These are phyloP conservation scores for Quadroppia sp. DNA, from an alignment of 2,888 invertebrate genomes.

Conservation along the genomic window DNA sequence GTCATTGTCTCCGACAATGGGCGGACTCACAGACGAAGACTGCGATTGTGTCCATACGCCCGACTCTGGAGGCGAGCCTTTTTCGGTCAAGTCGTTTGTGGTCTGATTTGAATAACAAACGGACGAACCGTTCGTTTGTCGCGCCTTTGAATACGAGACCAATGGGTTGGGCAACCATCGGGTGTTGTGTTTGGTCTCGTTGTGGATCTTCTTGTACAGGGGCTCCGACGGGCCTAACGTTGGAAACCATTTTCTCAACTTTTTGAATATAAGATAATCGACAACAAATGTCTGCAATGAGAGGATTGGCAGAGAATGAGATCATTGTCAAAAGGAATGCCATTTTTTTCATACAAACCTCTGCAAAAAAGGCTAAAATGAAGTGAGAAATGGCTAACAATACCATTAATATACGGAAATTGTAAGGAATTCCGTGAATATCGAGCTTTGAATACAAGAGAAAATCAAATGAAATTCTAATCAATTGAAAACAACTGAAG, in stretches of 20 bases:
- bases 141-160: not conserved
- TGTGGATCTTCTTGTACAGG: slow-evolving; percentile 40
- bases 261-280: slow-evolving; percentile 43
- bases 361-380: slow-evolving; percentile 60
- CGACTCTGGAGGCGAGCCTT: slow-evolving; percentile 20
- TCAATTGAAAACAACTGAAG: not conserved
- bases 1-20: too few relatives aligned
- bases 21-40: slow-evolving; percentile 17
- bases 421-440: slow-evolving; percentile 50
- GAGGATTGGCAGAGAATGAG: not conserved
- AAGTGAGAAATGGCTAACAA: slow-evolving; percentile 61
- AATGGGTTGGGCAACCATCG: slow-evolving; percentile 43
- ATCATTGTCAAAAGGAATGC: not conserved
- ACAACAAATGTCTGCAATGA: slow-evolving; percentile 42
- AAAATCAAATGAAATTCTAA: too few relatives aligned
- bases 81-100: not conserved
- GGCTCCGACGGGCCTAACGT: slow-evolving; percentile 12
- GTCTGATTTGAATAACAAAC: not conserved
- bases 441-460: slow-evolving; percentile 46
- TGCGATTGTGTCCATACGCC: slow-evolving; percentile 31
- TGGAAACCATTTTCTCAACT: slow-evolving; percentile 39
- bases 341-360: slow-evolving; percentile 57
- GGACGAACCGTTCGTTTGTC: not conserved
- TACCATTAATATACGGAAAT: slow-evolving; percentile 60
- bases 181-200: slow-evolving; percentile 41